A percentile compares a stretch with the other conserved stretches of the same genome.
Conservation (phyloP, 2,113 vertebrate species). For the Dromaius novaehollandiae region DNA sequence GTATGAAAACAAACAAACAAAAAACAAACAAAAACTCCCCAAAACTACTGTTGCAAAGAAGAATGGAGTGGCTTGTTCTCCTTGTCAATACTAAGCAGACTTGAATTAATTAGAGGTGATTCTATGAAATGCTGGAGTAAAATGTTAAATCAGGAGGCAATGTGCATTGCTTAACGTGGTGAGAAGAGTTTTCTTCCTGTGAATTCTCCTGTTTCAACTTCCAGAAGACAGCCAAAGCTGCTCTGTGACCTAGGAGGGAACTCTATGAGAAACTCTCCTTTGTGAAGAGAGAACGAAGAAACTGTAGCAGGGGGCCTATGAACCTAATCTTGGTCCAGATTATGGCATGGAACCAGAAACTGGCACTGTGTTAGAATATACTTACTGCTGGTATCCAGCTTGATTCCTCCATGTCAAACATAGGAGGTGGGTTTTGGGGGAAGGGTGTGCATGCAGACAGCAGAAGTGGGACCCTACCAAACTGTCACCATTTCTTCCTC, state of each 20-base stretch:
- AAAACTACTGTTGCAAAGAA: not conserved
- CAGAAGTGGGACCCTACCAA: fast-evolving
- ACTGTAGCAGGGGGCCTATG: not conserved
- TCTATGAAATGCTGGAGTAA: not conserved
- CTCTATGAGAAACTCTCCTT: not conserved
- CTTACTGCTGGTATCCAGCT: not conserved
- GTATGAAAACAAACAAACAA: not conserved
- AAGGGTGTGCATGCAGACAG: fast-evolving
- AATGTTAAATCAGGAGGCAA: not conserved
- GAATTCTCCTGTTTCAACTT: not conserved
- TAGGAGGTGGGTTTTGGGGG: not conserved
- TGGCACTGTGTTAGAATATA: fast-evolving
- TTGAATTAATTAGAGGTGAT: not conserved
- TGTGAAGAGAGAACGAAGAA: not conserved
- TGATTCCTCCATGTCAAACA: fast-evolving
- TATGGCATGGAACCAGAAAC: not conserved
- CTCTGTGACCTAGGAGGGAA: not conserved
- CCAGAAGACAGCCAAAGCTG: not conserved
- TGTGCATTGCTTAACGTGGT: not conserved
- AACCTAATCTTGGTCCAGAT: not conserved
- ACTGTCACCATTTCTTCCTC: not conserved
- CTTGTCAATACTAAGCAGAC: not conserved
- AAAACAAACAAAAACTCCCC: too few relatives aligned
- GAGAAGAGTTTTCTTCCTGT: not conserved
- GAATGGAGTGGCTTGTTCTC: not conserved